Conservation (phyloP, 2,113 vertebrate genomes). For the Oophaga pumilio region DNA sequence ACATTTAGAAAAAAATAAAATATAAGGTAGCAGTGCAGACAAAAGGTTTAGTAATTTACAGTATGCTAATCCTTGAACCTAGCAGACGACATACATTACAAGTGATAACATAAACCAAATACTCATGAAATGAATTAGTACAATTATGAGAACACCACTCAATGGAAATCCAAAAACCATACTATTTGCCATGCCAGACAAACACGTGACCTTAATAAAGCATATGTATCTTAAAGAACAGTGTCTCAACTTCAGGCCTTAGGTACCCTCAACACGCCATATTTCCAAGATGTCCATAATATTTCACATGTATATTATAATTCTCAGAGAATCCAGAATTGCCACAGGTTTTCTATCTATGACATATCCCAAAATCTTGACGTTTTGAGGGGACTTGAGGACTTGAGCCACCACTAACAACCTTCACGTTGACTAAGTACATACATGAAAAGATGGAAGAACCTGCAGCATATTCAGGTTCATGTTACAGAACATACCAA, state of each 20-base stretch:
- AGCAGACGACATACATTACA: background rate
- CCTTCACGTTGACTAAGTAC: background rate
- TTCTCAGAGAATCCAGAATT: background rate
- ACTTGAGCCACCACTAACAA: background rate
- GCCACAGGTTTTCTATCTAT: background rate
- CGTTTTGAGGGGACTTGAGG: background rate
- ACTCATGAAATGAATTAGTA: background rate
- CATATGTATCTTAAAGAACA: background rate
- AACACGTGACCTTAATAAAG: background rate
- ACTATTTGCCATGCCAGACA: background rate
- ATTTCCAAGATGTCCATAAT: background rate
- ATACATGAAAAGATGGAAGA: background rate
- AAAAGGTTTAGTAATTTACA: background rate
- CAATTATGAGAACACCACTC: background rate
- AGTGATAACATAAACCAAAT: background rate
- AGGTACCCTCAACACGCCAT: background rate
- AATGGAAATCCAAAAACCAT: background rate
- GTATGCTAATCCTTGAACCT: background rate
- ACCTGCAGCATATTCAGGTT: background rate
- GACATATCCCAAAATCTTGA: background rate
- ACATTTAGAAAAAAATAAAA: background rate
- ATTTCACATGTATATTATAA: background rate
- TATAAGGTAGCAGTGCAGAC: background rate
- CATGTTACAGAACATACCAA: background rate
- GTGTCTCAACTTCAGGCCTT: background rate